Conservation (phyloP, 2,113 vertebrate species). For the Otus sunia region DNA sequence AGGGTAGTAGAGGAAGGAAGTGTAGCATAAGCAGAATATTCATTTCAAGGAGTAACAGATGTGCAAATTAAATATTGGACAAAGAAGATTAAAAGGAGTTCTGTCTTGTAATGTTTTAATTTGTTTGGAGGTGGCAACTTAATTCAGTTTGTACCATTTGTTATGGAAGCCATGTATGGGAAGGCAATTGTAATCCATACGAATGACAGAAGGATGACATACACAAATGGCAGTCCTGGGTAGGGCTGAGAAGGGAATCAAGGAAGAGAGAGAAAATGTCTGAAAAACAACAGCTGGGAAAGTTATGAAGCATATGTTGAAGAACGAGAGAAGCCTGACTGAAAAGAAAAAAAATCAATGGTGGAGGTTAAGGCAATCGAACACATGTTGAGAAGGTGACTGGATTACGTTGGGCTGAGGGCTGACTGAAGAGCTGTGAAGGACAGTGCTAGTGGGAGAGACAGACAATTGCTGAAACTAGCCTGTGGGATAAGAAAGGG, state of each 20-base stretch:
- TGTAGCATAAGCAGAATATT: background rate
- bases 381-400: background rate
- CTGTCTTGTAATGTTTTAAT: constrained; percentile 6
- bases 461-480: background rate
- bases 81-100: background rate
- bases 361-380: background rate
- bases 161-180: background rate
- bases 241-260: background rate
- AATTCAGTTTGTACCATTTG: background rate
- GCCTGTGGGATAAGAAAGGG: rapidly evolving
- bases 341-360: background rate
- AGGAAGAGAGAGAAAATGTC: background rate
- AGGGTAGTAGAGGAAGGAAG: background rate
- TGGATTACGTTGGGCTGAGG: background rate
- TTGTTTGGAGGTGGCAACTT: background rate
- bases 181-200: background rate
- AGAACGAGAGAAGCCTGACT: background rate
- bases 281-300: constrained; percentile 9
- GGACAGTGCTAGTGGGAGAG: background rate
- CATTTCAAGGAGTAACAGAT: background rate
- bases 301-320: constrained; percentile 9
- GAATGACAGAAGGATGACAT: constrained; percentile 18
- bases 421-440: background rate
- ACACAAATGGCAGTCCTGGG: background rate
- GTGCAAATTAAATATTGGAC: background rate